Base-by-base conservation (phyloP, 2,113 vertebrate species). In the Callopanchax toddi region DNA sequence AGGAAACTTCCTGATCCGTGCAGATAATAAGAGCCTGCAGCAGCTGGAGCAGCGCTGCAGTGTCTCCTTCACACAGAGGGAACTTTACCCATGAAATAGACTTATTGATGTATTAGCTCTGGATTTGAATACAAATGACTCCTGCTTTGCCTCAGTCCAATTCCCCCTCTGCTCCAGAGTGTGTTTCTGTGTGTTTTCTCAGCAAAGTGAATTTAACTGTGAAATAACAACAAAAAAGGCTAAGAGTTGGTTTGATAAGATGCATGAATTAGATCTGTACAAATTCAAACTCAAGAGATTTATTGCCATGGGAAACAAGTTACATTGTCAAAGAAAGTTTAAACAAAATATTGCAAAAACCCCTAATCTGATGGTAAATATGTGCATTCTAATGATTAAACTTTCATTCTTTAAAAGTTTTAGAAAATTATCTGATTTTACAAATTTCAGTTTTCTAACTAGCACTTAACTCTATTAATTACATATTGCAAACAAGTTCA, bases 71-170 rank as follows among this genome's bases (percentile, higher is more conserved):
- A 42, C 56, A 54, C 59, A 44, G 57, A 53, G 73, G 43, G 60
- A 29, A 73, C 61, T 70, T 53, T 56, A 50, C 67, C 74, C 74
- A 79, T 78, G 72, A 79, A 86, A 84, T 69, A 63, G 83, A 86
- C 78, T 85, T 67, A 85, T 84, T 79, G 77, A 83, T 46, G 78
- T 76, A 76, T 89, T 78, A 79, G 70, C 82, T 81, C 68, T 72
- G 78, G 80, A 88, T 82, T 82, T 87, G 87, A 89, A 87, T 86
- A 78, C 78, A 84, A 82, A 87, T 81, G 74, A 86, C 56, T 72
- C 49, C 69, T 58, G 48, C 52, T 18, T 6, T 40, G 22, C 49
- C 36, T 52, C 26, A 40, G 6, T 50, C 57, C 56, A 10, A 13
- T 79, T 48, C 52, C 40, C 18, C 20, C 12, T 48, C 60, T 69